These are phyloP conservation scores for Atta cephalotes DNA, from an alignment of 1,140 invertebrate genomes.

Conservation along the genomic window DNA sequence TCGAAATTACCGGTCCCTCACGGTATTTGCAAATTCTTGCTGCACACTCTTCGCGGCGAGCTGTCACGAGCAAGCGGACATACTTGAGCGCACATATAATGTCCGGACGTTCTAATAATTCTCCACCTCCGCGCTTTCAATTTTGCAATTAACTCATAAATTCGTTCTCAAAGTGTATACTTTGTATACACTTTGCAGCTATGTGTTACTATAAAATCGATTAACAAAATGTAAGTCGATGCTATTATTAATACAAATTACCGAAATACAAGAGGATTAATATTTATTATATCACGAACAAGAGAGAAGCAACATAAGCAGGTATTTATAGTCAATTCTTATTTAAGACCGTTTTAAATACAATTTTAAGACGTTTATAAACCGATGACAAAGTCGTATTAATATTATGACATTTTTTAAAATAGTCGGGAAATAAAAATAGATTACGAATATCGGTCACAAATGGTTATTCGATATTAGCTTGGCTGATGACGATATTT, in stretches of 20 bases:
- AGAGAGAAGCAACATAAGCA: neutral
- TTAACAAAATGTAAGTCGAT: neutral
- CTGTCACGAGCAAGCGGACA: constrained; percentile 58
- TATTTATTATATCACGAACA: neutral
- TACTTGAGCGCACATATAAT: constrained; percentile 38
- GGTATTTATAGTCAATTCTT: too few relatives aligned
- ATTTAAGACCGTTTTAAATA: too few relatives aligned
- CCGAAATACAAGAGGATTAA: neutral
- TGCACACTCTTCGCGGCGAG: constrained; percentile 52
- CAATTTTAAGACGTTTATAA: too few relatives aligned
- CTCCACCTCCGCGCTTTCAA: constrained; percentile 66
- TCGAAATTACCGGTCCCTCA: constrained; percentile 48
- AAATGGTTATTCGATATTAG: neutral
- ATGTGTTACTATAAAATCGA: constrained; percentile 8
- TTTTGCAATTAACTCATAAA: constrained; percentile 71
- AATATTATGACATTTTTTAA: too few relatives aligned
- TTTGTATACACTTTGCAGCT: constrained; percentile 59
- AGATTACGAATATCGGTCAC: too few relatives aligned
- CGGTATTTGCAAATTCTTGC: constrained; percentile 61
- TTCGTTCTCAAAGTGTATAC: constrained; percentile 66
- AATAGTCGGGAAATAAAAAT: too few relatives aligned
- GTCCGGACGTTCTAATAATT: constrained; percentile 68
- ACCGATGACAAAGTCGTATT: too few relatives aligned
- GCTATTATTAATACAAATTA: neutral
- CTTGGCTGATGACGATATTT: neutral